phyloP scores from a whole-genome alignment of 2,888 invertebrate genomes.

The Hirtodrosophila alboralis region DNA sequence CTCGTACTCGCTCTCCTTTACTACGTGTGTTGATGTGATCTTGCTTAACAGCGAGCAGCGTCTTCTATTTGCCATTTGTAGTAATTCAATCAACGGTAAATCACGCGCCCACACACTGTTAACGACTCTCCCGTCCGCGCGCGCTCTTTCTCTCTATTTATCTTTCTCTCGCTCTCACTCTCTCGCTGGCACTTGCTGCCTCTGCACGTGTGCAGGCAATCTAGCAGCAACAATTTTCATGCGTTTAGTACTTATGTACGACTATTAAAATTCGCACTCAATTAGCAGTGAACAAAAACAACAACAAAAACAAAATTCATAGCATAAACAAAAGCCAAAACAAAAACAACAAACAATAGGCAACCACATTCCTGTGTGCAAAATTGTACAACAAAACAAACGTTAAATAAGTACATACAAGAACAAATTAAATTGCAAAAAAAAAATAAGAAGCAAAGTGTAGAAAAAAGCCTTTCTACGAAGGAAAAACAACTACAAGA shows the following conservation, averaged over 20 bases:
- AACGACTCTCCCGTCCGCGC: constrained; percentile 35
- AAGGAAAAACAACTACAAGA: constrained; percentile 9
- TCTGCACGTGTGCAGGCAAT: constrained; percentile 23
- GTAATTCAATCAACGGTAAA: constrained; percentile 68
- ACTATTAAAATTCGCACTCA: constrained; percentile 57
- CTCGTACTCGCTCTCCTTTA: not conserved
- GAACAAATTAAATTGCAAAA: too few relatives aligned
- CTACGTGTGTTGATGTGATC: constrained; percentile 50
- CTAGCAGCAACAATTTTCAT: constrained; percentile 29
- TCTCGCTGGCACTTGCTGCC: constrained; percentile 1
- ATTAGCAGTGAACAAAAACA: constrained; percentile 37
- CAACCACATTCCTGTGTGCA: constrained; percentile 52
- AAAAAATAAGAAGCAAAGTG: not conserved
- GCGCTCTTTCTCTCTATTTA: constrained; percentile 1
- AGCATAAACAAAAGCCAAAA: constrained; percentile 49
- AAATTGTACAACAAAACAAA: constrained; percentile 45
- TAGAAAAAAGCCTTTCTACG: constrained; percentile 33
- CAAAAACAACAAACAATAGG: constrained; percentile 23
- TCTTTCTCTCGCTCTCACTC: constrained; percentile 7
- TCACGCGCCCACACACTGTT: constrained; percentile 44
- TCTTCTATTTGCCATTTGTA: constrained; percentile 47
- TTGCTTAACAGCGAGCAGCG: constrained; percentile 25
- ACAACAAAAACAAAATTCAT: constrained; percentile 21
- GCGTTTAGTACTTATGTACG: constrained; percentile 33
- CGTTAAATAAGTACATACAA: constrained; percentile 41